Base-by-base conservation (phyloP, 2,797 vertebrate genomes). In the Cossypha caffra region DNA sequence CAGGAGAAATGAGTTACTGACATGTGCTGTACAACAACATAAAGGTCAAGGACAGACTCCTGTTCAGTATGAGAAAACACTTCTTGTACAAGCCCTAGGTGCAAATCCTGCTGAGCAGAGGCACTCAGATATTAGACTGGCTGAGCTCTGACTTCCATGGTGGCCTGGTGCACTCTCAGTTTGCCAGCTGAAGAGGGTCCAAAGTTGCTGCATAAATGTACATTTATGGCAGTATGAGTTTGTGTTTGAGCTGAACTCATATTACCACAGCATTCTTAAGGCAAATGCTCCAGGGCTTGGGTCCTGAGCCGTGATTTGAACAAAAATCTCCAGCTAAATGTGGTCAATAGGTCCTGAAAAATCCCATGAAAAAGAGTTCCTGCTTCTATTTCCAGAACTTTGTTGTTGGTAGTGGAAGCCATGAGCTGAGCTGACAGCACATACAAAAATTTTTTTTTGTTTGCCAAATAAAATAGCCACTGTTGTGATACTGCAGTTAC, bases 221-320 rank as follows among this genome's bases (percentile, higher is more conserved):
- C 8, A 16, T 75, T 78, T 61, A 50, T 16, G 45, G 71, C 18
- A 33, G 18, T 2, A 1, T 13, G 59, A 85, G 20, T 45, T 45
- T 67, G 52, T 48, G 17, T 55, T 29, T 72, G 48, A 63, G 42
- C 43, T 42, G n/a, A 68, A 42, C 16, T 55, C 33, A 6, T 2
- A 7, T 15, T 58, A 28, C 13, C 33, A 66, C 25, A 7, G 2
- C 35, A 45, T 50, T n/a, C 63, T 57, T n/a, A 79, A 62, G 54
- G 81, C 10, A 35, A 89, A 63, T 0, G 10, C 9, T 43, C 1
- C 1, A 28, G 42, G n/a, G 7, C 6, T 17, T 52, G 29, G 40
- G 45, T 21, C 38, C 11, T 35, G 48, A 47, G 37, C 35, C 0
- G 0, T 0, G 0, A 25, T 31, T 37, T 68, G 26, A 90, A 87